These are phyloP conservation scores for Acronicta alni DNA, from an alignment of 2,888 invertebrate species.

Conservation along the genomic window DNA sequence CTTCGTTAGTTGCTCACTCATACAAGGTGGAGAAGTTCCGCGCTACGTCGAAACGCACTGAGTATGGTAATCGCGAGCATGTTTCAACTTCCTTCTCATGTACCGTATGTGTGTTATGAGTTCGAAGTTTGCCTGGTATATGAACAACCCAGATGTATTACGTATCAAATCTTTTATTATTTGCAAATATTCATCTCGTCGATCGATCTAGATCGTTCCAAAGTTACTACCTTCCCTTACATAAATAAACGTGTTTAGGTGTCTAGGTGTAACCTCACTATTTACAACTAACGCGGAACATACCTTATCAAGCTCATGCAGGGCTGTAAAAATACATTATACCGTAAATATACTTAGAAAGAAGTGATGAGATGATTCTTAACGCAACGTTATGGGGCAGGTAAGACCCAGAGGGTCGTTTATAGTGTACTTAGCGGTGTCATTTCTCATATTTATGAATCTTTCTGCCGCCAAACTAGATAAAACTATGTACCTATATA, in stretches of 20 bases:
- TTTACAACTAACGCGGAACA: conserved; percentile 9
- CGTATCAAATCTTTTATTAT: conserved; percentile 1
- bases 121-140: conserved; percentile 29
- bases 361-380: conserved; percentile 33
- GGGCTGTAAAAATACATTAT: conserved; percentile 30
- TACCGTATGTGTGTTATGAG: conserved; percentile 39
- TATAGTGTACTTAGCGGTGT: conserved; percentile 42
- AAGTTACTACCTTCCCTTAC: conserved; percentile 1
- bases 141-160: conserved; percentile 5
- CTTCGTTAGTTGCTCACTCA: conserved; percentile 85
- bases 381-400: conserved; percentile 28
- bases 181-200: neutral
- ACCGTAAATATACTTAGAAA: conserved; percentile 33
- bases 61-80: conserved; percentile 64
- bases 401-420: conserved; percentile 32
- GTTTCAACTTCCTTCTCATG: conserved; percentile 54
- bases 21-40: conserved; percentile 67
- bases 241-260: conserved; percentile 13
- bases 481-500: neutral
- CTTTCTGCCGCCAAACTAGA: conserved; percentile 24
- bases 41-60: conserved; percentile 54
- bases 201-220: no score
- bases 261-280: conserved; percentile 3
- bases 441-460: conserved; percentile 42
- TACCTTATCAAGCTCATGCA: conserved; percentile 15